Evolutionary conservation across 2,797 vertebrate genomes (phyloP), one percentile per base, ranked within the genome.

Genomic region (Cirrhinus mrigala): DNA sequence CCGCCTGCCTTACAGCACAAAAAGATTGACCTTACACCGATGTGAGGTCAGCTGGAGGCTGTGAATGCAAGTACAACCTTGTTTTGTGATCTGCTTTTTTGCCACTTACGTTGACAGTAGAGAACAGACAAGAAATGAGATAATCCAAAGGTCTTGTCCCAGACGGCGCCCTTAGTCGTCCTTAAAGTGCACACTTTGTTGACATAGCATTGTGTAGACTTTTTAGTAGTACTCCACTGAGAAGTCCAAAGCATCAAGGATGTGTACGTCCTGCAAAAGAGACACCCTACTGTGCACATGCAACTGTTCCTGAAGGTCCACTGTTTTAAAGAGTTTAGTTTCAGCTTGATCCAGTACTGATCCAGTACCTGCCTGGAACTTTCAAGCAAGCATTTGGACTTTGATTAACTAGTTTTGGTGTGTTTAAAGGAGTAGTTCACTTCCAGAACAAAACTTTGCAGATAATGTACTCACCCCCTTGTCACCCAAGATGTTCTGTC

Each of bases 161-260:
- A n/a, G 37, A 46, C 22, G 37, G 20, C 68, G n/a, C 40, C 11
- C 20, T 29, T 29, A 12, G 46, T 52, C 48, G 1, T 33, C 4
- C 2, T 52, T 6, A 76, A 56, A 56, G 27, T 76, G 10, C 4
- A 18, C 27, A 6, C 8, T 76, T 9, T 4, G 12, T 68, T 58
- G 52, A 15, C 7, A n/a, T 24, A n/a, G 20, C 66, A 44, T 69
- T 69, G 37, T 44, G 56, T 78, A 24, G 22, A 60, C 14, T 60
- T 14, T 77, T 77, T 8, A 60, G 14, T 77, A 18, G 54, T 40
- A 10, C 7, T 58, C 22, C 2, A 14, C 27, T 75, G 16, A 12
- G 10, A 54, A 75, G 20, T 75, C 50, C 27, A 77, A 66, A 66
- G 52, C 75, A 40, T 44, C 54, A 78, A 44, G 50, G 29, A 56